phyloP scores from a whole-genome alignment of 2,888 invertebrate genomes.

The Epiblema foenella region DNA sequence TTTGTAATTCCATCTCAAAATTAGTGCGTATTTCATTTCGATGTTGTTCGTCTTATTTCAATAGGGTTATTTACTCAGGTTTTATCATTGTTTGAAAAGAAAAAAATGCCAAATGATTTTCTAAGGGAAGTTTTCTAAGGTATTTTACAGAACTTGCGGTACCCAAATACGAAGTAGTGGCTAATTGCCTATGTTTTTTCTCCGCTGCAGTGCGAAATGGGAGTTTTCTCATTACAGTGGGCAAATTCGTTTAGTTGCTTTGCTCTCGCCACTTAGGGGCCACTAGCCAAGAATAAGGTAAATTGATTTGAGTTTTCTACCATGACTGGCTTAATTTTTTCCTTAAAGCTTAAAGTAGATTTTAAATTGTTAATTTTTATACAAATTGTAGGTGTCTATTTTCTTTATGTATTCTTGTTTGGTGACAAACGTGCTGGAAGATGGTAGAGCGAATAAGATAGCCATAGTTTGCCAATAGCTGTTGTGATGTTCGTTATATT shows the following conservation, averaged over 20 bases:
- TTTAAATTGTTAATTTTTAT: conserved; percentile 18
- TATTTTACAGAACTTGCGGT: conserved; percentile 21
- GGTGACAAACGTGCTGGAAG: too few species aligned
- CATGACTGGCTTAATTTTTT: conserved; percentile 9
- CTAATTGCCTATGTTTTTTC: conserved; percentile 62
- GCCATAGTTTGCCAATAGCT: neutral
- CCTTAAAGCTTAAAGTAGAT: conserved; percentile 9
- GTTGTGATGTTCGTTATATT: too few species aligned
- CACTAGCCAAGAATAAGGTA: conserved; percentile 46
- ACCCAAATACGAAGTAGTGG: conserved; percentile 51
- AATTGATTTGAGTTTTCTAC: conserved; percentile 46
- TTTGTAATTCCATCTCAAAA: too few species aligned
- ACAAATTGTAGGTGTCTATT: neutral
- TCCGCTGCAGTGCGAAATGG: conserved; percentile 58
- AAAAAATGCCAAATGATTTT: too few species aligned
- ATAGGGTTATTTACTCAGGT: too few species aligned
- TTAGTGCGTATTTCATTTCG: too few species aligned
- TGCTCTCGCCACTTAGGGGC: conserved; percentile 51
- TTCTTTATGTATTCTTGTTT: neutral
- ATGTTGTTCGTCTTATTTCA: too few species aligned
- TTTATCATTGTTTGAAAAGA: too few species aligned
- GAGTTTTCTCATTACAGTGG: conserved; percentile 74
- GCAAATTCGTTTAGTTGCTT: conserved; percentile 71
- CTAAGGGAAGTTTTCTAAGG: conserved; percentile 2
- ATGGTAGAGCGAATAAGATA: neutral